These are phyloP conservation scores for Fregata magnificens DNA, from an alignment of 2,113 vertebrate genomes.

Conservation along the genomic window DNA sequence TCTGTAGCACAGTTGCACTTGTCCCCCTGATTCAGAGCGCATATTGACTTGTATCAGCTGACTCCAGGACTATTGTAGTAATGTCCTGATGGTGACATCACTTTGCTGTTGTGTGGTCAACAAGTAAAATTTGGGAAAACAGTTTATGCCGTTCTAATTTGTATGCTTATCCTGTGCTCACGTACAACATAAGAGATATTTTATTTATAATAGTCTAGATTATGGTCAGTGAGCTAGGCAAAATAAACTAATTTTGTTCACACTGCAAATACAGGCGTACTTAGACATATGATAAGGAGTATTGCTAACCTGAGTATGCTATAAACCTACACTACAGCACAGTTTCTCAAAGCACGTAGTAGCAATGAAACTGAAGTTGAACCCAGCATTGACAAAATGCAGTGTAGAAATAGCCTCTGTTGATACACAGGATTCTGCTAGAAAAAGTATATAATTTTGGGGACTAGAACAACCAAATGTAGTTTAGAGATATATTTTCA, in stretches of 20 bases:
- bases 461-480: not conserved
- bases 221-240: not conserved
- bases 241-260: not conserved
- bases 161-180: not conserved
- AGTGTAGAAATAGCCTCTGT: not conserved
- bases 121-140: not conserved
- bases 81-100: not conserved
- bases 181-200: not conserved
- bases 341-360: not conserved
- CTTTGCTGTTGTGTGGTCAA: not conserved
- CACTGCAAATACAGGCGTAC: not conserved
- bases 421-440: not conserved
- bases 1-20: not conserved
- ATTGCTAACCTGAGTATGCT: not conserved
- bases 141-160: not conserved
- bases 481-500: not conserved
- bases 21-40: not conserved
- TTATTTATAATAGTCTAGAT: not conserved
- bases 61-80: not conserved
- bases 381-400: not conserved
- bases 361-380: not conserved
- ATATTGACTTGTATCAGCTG: not conserved
- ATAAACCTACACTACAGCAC: not conserved
- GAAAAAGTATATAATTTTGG: not conserved
- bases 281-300: not conserved